Percentiles rank a stretch among this genome's conserved stretches.
phyloP scores from a whole-genome alignment of 2,113 vertebrate species.

The Parotia lawesii region DNA sequence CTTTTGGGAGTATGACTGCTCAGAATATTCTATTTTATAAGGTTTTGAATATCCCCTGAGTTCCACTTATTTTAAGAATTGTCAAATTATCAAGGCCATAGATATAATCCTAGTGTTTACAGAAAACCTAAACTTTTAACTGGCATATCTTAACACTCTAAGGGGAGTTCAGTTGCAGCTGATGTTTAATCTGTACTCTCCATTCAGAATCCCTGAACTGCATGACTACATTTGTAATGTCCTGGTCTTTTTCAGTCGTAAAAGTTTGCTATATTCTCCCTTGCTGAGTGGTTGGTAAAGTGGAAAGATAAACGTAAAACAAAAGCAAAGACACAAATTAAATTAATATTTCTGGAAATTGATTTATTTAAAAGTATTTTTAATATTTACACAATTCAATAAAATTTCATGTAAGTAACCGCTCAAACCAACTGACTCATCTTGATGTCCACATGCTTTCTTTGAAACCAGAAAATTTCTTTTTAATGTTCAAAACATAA shows the following conservation, averaged over 20 bases:
- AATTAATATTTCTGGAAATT: conserved; percentile 73
- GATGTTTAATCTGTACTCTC: neutral
- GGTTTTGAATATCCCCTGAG: neutral
- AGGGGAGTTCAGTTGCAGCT: neutral
- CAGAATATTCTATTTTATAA: neutral
- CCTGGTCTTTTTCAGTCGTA: conserved; percentile 38
- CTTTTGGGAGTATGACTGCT: conserved; percentile 5
- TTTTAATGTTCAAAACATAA: conserved; percentile 71
- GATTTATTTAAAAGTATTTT: conserved; percentile 72
- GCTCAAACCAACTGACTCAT: conserved; percentile 70
- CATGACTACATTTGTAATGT: neutral
- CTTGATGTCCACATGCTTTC: conserved; percentile 71
- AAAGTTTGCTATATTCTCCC: conserved; percentile 42
- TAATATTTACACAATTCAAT: conserved; percentile 72
- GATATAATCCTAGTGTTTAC: conserved; percentile 25
- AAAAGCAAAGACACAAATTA: conserved; percentile 67
- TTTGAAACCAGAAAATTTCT: conserved; percentile 72
- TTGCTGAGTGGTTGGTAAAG: conserved; percentile 38
- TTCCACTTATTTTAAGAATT: conserved; percentile 33
- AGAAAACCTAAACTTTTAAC: conserved; percentile 33
- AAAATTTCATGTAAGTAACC: conserved; percentile 66
- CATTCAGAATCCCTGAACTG: conserved; percentile 48
- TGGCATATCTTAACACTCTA: neutral
- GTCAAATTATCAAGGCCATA: conserved; percentile 18
- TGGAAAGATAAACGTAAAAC: conserved; percentile 61